These are phyloP conservation scores for Polyommatus icarus DNA, from an alignment of 2,888 invertebrate species.

Conservation along the genomic window DNA sequence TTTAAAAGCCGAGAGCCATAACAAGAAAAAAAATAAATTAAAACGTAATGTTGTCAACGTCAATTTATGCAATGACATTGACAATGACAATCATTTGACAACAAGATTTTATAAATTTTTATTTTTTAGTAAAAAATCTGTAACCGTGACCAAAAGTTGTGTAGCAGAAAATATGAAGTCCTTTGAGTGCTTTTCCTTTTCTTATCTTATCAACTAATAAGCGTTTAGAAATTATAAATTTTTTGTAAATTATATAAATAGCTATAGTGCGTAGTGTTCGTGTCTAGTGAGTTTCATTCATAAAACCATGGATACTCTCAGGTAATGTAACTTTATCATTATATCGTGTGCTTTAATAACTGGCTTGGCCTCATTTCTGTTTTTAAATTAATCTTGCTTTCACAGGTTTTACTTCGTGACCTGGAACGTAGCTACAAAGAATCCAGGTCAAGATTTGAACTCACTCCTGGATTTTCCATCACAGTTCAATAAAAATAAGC, in stretches of 20 bases:
- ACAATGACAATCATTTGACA: background rate
- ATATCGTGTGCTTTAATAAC: background rate
- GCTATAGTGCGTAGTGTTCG: background rate
- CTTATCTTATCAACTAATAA: conserved; percentile 13
- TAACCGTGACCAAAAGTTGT: background rate
- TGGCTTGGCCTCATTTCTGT: conserved; percentile 22
- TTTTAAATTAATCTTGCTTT: conserved; percentile 25
- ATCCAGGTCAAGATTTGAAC: conserved; percentile 86
- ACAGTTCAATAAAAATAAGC: conserved; percentile 81
- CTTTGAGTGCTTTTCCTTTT: background rate
- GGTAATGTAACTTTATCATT: conserved; percentile 17
- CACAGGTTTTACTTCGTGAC: conserved; percentile 89
- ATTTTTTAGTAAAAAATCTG: background rate
- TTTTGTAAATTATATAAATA: background rate
- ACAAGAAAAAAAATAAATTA: no score
- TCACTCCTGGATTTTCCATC: conserved; percentile 85
- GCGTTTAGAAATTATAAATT: no score
- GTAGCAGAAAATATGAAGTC: conserved; percentile 10
- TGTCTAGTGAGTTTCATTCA: conserved; percentile 23
- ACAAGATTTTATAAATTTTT: background rate
- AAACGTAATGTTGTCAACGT: background rate
- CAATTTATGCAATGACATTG: background rate
- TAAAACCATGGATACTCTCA: conserved; percentile 31
- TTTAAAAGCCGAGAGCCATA: no score
- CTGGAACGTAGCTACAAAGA: conserved; percentile 93